A percentile compares a stretch with the other conserved stretches of the same genome.
Evolutionary conservation across 2,797 vertebrate species (phyloP).

Genomic region (Hypotaenidia philippensis): DNA sequence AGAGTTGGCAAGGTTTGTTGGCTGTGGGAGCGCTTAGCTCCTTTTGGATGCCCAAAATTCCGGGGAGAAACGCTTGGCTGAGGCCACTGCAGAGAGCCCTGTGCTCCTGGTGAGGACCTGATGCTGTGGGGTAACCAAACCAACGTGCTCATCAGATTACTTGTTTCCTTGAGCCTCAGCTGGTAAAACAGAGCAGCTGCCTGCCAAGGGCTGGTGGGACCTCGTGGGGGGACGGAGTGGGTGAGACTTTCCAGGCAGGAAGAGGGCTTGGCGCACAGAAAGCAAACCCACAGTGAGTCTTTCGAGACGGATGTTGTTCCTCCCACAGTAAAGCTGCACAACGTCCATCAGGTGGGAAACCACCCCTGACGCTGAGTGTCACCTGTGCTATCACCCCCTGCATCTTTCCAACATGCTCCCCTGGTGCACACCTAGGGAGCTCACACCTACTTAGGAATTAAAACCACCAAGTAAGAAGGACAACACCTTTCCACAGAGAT

Average conservation of each 20-base stretch:
- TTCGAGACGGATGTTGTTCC: fast-evolving
- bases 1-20: not conserved
- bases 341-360: fast-evolving
- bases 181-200: fast-evolving
- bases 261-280: not conserved
- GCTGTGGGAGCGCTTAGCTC: not conserved
- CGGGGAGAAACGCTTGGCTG: fast-evolving
- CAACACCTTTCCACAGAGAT: fast-evolving
- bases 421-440: not conserved
- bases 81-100: not conserved
- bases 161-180: not conserved
- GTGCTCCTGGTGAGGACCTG: not conserved
- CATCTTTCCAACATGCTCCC: not conserved
- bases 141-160: fast-evolving
- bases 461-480: not conserved
- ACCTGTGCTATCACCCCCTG: not conserved
- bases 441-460: not conserved
- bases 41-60: not conserved
- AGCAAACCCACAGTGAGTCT: not conserved
- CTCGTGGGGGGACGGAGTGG: fast-evolving
- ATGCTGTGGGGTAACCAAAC: fast-evolving
- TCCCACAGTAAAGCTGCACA: not conserved
- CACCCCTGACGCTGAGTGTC: fast-evolving
- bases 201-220: not conserved
- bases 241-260: not conserved